Evolutionary conservation across 2,113 vertebrate species (phyloP).

Genomic region (Passer domesticus): DNA sequence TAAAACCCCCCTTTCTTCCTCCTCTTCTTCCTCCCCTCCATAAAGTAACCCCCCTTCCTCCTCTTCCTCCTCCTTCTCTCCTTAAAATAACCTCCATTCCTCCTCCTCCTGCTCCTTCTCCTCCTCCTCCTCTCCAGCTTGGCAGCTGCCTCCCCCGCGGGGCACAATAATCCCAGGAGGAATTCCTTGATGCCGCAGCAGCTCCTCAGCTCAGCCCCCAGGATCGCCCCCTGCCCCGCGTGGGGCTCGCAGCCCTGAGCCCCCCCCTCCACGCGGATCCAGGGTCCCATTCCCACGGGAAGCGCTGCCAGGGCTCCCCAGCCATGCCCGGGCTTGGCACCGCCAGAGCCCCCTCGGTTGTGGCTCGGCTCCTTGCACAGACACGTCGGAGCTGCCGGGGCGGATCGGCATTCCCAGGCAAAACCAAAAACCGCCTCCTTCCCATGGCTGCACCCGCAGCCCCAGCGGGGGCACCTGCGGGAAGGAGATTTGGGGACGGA

Average conservation of each 20-base stretch:
- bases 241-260: neutral
- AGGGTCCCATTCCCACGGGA: neutral
- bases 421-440: neutral
- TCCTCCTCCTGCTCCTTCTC: neutral
- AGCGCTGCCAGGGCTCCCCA: neutral
- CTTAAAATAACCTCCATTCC: neutral
- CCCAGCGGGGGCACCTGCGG: neutral
- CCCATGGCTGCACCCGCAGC: accelerated
- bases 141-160: neutral
- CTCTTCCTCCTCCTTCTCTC: neutral
- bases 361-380: neutral
- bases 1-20: neutral
- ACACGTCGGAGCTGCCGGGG: neutral
- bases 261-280: accelerated
- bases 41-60: neutral
- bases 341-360: neutral
- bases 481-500: neutral
- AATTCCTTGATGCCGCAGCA: accelerated
- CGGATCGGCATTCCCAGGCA: neutral
- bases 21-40: neutral
- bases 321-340: neutral
- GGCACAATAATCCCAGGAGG: accelerated
- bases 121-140: neutral
- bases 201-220: accelerated
- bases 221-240: accelerated